phyloP scores from a whole-genome alignment of 2,888 invertebrate species.

The Polyommatus icarus region DNA sequence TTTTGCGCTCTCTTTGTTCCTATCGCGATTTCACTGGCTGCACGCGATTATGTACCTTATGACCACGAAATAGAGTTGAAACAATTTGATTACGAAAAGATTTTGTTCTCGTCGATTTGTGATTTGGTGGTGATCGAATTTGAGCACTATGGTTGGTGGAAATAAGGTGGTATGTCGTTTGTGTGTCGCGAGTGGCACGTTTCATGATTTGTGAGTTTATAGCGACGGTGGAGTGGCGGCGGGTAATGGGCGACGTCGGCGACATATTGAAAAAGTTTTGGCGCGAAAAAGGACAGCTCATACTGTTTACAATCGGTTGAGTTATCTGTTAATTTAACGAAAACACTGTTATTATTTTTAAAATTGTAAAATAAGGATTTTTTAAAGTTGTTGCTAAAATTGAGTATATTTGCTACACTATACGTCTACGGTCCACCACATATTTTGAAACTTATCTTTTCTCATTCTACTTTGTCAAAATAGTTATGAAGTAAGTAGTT shows the following conservation, averaged over 20 bases:
- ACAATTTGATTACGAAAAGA: slow-evolving; percentile 63
- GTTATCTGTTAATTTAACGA: neutral
- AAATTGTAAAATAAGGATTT: too few species aligned
- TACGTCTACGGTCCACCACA: too few species aligned
- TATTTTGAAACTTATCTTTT: too few species aligned
- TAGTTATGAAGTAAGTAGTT: too few species aligned
- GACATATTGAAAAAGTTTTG: slow-evolving; percentile 79
- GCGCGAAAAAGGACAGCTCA: slow-evolving; percentile 61
- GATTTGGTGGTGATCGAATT: slow-evolving; percentile 45
- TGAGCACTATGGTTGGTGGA: slow-evolving; percentile 49
- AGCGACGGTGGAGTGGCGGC: slow-evolving; percentile 79
- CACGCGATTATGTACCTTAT: slow-evolving; percentile 73
- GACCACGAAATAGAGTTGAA: slow-evolving; percentile 67
- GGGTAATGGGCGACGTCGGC: slow-evolving; percentile 77
- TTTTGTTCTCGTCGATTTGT: slow-evolving; percentile 64
- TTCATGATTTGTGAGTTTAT: slow-evolving; percentile 82
- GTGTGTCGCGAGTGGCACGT: slow-evolving; percentile 59
- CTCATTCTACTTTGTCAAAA: too few species aligned
- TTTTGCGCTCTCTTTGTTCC: slow-evolving; percentile 80
- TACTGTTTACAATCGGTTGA: slow-evolving; percentile 8
- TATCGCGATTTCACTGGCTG: slow-evolving; percentile 66
- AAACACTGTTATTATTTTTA: too few species aligned
- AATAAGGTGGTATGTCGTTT: slow-evolving; percentile 55
- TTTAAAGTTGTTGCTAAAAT: too few species aligned
- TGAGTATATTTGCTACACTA: too few species aligned